Percentiles rank a stretch among this genome's conserved stretches.
Conservation (phyloP, 2,113 vertebrate genomes). For the Mirounga angustirostris region DNA sequence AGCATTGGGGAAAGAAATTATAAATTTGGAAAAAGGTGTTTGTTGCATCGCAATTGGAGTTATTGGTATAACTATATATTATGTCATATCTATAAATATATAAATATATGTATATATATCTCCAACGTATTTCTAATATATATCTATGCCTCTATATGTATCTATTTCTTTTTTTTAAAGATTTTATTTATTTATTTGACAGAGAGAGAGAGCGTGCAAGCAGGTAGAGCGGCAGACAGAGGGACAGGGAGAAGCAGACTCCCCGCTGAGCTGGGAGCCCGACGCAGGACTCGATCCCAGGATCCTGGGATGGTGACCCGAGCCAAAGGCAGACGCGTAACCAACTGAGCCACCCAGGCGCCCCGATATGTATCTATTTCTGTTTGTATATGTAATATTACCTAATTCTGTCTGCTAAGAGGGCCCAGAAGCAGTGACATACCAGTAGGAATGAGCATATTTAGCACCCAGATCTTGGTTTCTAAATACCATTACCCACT, state of each 20-base stretch:
- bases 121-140: neutral
- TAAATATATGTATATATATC: no score
- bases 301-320: no score
- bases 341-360: no score
- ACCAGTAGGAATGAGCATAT: neutral
- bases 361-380: neutral
- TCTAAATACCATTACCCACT: slow-evolving; percentile 8
- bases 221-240: no score
- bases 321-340: no score
- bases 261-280: no score
- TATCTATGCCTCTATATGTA: neutral
- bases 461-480: neutral
- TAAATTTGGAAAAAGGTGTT: neutral
- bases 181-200: no score
- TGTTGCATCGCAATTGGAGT: neutral
- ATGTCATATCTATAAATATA: neutral
- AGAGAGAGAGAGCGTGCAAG: no score
- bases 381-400: neutral
- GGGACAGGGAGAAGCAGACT: no score
- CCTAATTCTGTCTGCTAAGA: neutral
- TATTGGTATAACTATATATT: neutral
- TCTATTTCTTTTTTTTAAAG: neutral
- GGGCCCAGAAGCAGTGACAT: neutral
- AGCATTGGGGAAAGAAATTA: neutral
- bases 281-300: no score